phyloP scores from a whole-genome alignment of 2,888 invertebrate genomes.

The Labia minor region DNA sequence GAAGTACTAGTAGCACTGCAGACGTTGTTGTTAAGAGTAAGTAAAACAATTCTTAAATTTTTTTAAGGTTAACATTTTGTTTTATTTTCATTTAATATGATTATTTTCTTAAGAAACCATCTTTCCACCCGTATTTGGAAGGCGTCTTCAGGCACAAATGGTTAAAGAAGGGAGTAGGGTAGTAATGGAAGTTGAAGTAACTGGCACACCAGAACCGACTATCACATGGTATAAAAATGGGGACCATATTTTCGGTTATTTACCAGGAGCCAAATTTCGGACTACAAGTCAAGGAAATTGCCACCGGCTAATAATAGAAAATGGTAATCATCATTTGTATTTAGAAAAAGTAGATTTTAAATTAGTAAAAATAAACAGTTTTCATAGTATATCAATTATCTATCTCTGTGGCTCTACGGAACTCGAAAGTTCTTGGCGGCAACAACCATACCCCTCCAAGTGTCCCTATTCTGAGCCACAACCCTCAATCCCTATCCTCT shows the following conservation, averaged over 20 bases:
- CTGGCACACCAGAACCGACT: constrained; percentile 63
- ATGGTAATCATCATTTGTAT: constrained; percentile 41
- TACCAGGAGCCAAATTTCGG: constrained; percentile 41
- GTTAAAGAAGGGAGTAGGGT: constrained; percentile 59
- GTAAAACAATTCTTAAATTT: constrained; percentile 31
- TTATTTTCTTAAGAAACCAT: constrained; percentile 50
- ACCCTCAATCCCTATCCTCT: no score
- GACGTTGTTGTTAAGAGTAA: constrained; percentile 70
- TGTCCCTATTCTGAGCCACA: no score
- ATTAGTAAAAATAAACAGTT: background rate
- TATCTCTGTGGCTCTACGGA: no score
- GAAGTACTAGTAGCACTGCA: constrained; percentile 64
- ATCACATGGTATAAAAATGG: constrained; percentile 66
- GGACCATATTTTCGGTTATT: constrained; percentile 45
- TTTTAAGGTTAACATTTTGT: background rate
- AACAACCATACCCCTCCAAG: no score
- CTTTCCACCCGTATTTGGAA: constrained; percentile 69
- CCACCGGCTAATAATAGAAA: constrained; percentile 57
- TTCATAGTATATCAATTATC: background rate
- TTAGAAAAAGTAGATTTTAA: background rate
- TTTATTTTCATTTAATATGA: background rate
- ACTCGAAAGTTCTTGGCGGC: no score
- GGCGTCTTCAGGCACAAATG: constrained; percentile 63
- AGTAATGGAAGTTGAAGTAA: constrained; percentile 64
- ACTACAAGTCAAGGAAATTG: constrained; percentile 55